Percentiles rank a stretch among this genome's conserved stretches.
phyloP scores from a whole-genome alignment of 2,888 invertebrate species.

The Caenorhabditis sp. region DNA sequence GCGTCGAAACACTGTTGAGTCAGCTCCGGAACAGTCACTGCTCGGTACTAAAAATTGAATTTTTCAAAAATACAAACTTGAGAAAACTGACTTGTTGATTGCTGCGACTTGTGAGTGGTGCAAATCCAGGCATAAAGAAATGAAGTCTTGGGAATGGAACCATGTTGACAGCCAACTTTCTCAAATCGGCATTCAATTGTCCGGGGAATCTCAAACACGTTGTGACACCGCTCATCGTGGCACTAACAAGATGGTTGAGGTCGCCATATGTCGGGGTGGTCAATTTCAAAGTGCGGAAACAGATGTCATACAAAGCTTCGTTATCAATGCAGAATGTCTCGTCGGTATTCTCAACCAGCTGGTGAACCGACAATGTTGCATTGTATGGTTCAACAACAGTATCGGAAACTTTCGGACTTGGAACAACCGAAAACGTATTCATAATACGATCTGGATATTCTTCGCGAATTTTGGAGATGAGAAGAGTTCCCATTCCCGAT shows the following conservation, averaged over 20 bases:
- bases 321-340: conserved; percentile 74
- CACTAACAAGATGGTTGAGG: conserved; percentile 73
- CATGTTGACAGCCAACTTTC: conserved; percentile 83
- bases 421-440: conserved; percentile 92
- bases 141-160: conserved; percentile 87
- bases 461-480: conserved; percentile 93
- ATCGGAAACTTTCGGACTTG: conserved; percentile 79
- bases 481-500: conserved; percentile 85
- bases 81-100: conserved; percentile 48
- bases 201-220: conserved; percentile 85
- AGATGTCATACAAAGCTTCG: conserved; percentile 75
- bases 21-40: conserved; percentile 79
- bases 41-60: conserved; percentile 40
- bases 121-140: conserved; percentile 74
- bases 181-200: conserved; percentile 83
- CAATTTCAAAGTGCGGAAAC: conserved; percentile 75
- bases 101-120: conserved; percentile 75
- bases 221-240: conserved; percentile 74
- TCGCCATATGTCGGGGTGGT: conserved; percentile 81
- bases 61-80: not conserved
- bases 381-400: conserved; percentile 70
- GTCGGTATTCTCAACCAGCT: conserved; percentile 71
- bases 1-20: conserved; percentile 78
- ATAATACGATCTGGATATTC: conserved; percentile 97
- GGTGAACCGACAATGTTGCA: conserved; percentile 75